Percentiles rank a stretch among this genome's conserved stretches.
These are phyloP conservation scores for Rousettus madagascariensis DNA, from an alignment of 2,797 vertebrate genomes.

Conservation along the genomic window DNA sequence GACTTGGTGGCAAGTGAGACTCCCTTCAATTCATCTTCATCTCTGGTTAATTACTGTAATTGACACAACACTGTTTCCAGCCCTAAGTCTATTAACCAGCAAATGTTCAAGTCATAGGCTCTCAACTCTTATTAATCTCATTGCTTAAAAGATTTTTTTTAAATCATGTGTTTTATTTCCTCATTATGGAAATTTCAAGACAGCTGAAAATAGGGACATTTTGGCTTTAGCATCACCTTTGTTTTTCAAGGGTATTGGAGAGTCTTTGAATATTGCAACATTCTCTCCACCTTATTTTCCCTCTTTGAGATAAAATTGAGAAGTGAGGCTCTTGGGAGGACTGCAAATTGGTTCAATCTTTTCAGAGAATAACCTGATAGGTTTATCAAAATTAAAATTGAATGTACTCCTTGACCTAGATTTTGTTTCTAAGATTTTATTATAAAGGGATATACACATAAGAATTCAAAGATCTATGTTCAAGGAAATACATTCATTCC, in stretches of 20 bases:
- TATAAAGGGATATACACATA: background rate
- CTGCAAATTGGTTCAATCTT: background rate
- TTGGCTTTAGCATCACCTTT: background rate
- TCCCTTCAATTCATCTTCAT: constrained; percentile 55
- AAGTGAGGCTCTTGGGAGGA: background rate
- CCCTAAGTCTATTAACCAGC: constrained; percentile 59
- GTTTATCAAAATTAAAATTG: constrained; percentile 49
- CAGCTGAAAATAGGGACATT: constrained; percentile 13
- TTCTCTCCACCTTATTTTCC: constrained; percentile 7
- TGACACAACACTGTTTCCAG: constrained; percentile 54
- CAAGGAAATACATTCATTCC: background rate
- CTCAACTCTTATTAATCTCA: constrained; percentile 64
- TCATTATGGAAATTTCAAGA: constrained; percentile 53
- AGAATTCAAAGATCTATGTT: constrained; percentile 5
- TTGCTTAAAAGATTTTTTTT: background rate
- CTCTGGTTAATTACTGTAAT: constrained; percentile 61
- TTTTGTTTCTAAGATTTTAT: constrained; percentile 29
- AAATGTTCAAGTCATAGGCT: constrained; percentile 63
- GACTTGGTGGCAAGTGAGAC: background rate
- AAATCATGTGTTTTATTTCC: constrained; percentile 58
- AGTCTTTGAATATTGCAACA: background rate
- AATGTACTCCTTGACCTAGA: background rate
- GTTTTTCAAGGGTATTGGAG: background rate
- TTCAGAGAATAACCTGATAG: constrained; percentile 45
- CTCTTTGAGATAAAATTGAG: constrained; percentile 44